Evolutionary conservation across 2,113 vertebrate species (phyloP).

Genomic region (Rafetus swinhoei): DNA sequence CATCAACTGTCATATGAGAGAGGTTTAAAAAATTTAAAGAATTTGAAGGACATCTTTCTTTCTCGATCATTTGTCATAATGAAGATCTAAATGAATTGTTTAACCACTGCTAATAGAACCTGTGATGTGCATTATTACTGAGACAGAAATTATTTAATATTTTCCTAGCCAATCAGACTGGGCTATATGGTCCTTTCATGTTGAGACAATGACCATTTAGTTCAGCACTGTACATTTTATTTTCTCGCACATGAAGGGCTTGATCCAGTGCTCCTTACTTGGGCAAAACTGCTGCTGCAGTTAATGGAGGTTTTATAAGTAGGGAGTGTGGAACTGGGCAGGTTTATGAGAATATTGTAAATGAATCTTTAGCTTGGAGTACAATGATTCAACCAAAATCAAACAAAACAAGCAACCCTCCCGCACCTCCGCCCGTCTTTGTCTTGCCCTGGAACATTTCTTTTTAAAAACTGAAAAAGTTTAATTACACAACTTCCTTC

Average conservation of each 20-base stretch:
- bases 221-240: background rate
- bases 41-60: fast-evolving
- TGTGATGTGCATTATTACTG: background rate
- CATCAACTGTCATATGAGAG: background rate
- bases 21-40: background rate
- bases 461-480: background rate
- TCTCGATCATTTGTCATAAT: background rate
- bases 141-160: background rate
- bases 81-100: background rate
- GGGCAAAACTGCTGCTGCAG: background rate
- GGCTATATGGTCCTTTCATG: background rate
- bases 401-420: background rate
- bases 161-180: background rate
- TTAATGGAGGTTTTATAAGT: background rate
- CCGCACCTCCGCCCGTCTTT: background rate
- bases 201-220: background rate
- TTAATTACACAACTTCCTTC: background rate
- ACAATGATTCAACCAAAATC: fast-evolving
- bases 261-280: background rate
- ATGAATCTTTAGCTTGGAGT: background rate
- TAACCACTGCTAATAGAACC: background rate
- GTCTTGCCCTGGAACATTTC: background rate
- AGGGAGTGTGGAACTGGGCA: background rate
- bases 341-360: background rate
- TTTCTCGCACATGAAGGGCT: background rate